Conservation (phyloP, 1,140 invertebrate species). For the Chelonus insularis region DNA sequence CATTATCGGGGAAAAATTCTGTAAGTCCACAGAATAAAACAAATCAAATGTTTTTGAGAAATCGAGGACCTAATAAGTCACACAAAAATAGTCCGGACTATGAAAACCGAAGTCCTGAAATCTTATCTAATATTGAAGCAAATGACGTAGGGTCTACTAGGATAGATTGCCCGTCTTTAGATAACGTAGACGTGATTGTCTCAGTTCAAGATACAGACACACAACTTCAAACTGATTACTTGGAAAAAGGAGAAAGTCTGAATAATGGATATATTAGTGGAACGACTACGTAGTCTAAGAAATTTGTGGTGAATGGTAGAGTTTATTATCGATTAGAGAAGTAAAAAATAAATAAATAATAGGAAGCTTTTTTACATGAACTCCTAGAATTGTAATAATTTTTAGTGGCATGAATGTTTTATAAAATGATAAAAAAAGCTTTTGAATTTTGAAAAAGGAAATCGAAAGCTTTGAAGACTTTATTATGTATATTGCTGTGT, state of each 20-base stretch:
- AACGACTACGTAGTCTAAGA: conserved; percentile 48
- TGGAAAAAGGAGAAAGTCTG: conserved; percentile 43
- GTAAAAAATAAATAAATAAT: neutral
- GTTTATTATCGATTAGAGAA: neutral
- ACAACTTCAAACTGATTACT: conserved; percentile 34
- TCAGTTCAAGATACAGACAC: conserved; percentile 33
- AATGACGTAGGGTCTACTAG: conserved; percentile 31
- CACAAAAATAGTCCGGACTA: conserved; percentile 43
- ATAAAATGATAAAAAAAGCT: conserved; percentile 5
- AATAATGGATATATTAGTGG: conserved; percentile 56
- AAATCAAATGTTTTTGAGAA: conserved; percentile 6
- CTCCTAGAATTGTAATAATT: neutral
- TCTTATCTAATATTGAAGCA: conserved; percentile 33
- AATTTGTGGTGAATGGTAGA: neutral
- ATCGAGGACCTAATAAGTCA: conserved; percentile 18
- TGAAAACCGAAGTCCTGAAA: conserved; percentile 50
- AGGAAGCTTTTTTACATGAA: conserved; percentile 9
- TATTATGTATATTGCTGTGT: conserved; percentile 1
- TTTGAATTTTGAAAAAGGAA: neutral
- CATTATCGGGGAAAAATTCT: conserved; percentile 40
- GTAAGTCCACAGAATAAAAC: conserved; percentile 37
- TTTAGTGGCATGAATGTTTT: neutral
- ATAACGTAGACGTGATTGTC: conserved; percentile 35
- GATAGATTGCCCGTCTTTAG: conserved; percentile 42
- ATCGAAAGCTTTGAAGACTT: conserved; percentile 3